Evolutionary conservation across 2,113 vertebrate species (phyloP).

Genomic region (Paralichthys olivaceus): DNA sequence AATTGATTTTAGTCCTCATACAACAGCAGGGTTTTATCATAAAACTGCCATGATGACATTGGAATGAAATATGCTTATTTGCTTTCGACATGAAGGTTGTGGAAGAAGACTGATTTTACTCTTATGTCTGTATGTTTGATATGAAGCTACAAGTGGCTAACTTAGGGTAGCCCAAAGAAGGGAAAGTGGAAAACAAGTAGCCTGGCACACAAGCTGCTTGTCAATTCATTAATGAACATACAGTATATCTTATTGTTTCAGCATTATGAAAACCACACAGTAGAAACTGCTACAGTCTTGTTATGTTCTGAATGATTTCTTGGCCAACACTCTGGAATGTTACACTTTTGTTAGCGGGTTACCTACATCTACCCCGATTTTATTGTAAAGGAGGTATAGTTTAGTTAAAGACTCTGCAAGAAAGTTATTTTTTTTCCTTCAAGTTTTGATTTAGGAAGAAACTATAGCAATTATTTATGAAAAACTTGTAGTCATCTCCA

Average conservation of each 20-base stretch:
- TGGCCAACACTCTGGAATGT: not conserved
- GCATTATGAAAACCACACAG: not conserved
- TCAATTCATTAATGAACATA: not conserved
- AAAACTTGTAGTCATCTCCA: too few species aligned
- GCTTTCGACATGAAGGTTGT: not conserved
- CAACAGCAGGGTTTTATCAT: constrained; percentile 1
- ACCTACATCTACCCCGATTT: too few species aligned
- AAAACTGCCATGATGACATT: too few species aligned
- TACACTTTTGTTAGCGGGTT: too few species aligned
- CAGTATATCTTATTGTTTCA: not conserved
- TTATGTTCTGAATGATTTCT: constrained; percentile 11
- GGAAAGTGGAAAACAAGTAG: not conserved
- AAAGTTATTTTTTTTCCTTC: too few species aligned
- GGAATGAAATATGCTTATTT: not conserved
- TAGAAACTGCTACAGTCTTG: not conserved
- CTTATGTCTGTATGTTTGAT: not conserved
- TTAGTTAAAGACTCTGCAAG: too few species aligned
- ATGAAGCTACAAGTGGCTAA: not conserved
- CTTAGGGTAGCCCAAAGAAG: not conserved
- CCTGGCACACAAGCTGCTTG: not conserved
- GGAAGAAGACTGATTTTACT: not conserved
- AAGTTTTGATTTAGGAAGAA: too few species aligned
- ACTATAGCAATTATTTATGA: too few species aligned
- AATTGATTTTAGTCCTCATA: not conserved
- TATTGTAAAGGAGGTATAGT: too few species aligned